Conservation (phyloP, 1,140 invertebrate species). For the Caenorhabditis brenneri region DNA sequence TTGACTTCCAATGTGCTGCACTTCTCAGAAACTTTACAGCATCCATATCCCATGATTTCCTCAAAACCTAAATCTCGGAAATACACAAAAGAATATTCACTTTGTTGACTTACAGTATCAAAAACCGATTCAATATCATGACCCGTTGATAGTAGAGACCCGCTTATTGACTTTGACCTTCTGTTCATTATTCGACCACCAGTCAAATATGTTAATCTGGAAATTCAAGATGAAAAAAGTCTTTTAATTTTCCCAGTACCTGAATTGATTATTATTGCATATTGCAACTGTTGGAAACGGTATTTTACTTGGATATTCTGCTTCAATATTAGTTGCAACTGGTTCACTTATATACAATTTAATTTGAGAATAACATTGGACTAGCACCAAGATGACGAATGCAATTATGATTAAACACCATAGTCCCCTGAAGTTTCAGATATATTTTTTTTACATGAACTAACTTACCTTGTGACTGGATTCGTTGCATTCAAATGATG, state of each 20-base stretch:
- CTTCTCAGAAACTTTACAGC: slow-evolving; percentile 66
- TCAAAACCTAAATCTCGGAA: slow-evolving; percentile 58
- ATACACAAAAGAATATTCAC: not conserved
- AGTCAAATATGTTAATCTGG: slow-evolving; percentile 66
- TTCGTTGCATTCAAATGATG: slow-evolving; percentile 48
- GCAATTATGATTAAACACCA: slow-evolving; percentile 49
- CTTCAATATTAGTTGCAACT: slow-evolving; percentile 69
- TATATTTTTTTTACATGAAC: too few species aligned
- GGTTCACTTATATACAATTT: slow-evolving; percentile 53
- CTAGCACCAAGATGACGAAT: slow-evolving; percentile 50
- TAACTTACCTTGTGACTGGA: slow-evolving; percentile 32
- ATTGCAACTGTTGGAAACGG: slow-evolving; percentile 69
- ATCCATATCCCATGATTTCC: slow-evolving; percentile 68
- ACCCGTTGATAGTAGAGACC: slow-evolving; percentile 26
- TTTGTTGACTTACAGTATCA: slow-evolving; percentile 52
- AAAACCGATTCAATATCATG: slow-evolving; percentile 56
- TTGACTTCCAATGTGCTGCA: slow-evolving; percentile 66
- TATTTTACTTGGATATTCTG: slow-evolving; percentile 65
- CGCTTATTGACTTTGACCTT: slow-evolving; percentile 36
- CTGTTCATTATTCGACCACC: slow-evolving; percentile 62
- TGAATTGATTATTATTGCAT: slow-evolving; percentile 71
- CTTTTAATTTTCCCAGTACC: slow-evolving; percentile 45
- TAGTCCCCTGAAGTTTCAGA: slow-evolving; percentile 51
- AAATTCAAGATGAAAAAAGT: not conserved
- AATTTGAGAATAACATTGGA: slow-evolving; percentile 61